Evolutionary conservation across 2,113 vertebrate genomes (phyloP), one percentile per base, ranked within the genome.

Genomic region (Eolophus roseicapilla): DNA sequence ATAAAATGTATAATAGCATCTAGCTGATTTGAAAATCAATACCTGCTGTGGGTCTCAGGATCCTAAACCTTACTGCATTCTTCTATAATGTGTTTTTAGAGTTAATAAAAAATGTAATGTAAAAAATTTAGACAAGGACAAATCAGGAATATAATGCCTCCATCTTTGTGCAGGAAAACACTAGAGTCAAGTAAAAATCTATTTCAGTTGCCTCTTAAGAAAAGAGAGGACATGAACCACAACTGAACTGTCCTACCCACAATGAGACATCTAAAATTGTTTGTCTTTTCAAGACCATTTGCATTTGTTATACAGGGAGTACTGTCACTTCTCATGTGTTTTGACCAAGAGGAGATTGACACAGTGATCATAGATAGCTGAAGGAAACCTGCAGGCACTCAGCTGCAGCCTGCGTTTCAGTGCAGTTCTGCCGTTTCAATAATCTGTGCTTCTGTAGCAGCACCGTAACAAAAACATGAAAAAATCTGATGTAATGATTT

Each of bases 401-500:
- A 59, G 6, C 6, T 53, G 24, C 43, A 77, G 16, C 17, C 31
- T n/a, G 18, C 1, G 0, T 68, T 82, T 59, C 53, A 82, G 29
- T 59, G 24, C 39, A 64, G 10, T 53, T 74, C 52, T 39, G 53
- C 17, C 14, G 44, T 64, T 86, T 78, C 37, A 60, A 60, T 69
- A 53, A 4, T 70, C 10, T 37, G 7, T 52, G 23, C 41, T 59
- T 59, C 57, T 67, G 46, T 88, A 50, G 60, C 47, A 91, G 33
- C 3, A 23, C 4, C 80, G 29, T 27, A 87, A 90, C 4, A 44
- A 90, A 94, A 73, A 24, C 12, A 55, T 35, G 39, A 71, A 80
- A 82, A 88, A 46, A 37, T 52, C 43, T 28, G 19, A 96, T 83
- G 82, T 74, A 92, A 93, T 70, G n/a, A 92, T 92, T 97, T 90